Base-by-base conservation (phyloP, 2,113 vertebrate genomes). In the Labeo catla region DNA sequence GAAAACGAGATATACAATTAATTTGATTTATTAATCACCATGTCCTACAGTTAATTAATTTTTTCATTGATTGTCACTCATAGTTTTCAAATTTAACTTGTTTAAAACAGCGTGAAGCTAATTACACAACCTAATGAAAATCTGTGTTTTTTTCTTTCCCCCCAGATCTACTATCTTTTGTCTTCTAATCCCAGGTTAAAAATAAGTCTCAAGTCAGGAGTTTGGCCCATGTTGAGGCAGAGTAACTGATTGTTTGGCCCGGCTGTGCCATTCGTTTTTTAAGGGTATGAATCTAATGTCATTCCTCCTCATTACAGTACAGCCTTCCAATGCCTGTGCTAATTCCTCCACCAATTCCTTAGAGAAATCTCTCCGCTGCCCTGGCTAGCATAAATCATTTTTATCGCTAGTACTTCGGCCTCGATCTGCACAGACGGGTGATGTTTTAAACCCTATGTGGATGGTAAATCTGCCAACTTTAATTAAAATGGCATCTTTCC, bases 401-500 rank as follows among this genome's bases (percentile, higher is more conserved):
- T 93, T 92, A 94, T 78, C 76, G 89, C 87, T 66, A 43, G 74
- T 89, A 84, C 86, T 89, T 90, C 88, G 89, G 90, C 87, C 90
- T 90, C 86, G 65, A 50, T 85, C 88, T 47, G 90, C 81, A 81
- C 72, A 16, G 72, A 54, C 90, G 36, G 78, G 87, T 86, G 80
- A 79, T 83, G 88, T 90, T 91, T 92, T 93, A 91, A 93, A 92
- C 87, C 84, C 88, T 90, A 88, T 84, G 82, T 28, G 84, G 87
- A 90, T 34, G 89, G 91, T 94, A 93, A 93, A 95, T 93, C 92
- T 95, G 93, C 89, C 92, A 90, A 88, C 89, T 91, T 93, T 93
- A 94, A 95, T 95, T 95, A 95, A 93, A 94, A 93, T 81, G 84
- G 91, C 89, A 91, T 89, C 87, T 91, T 88, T 93, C 88, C 89